Evolutionary conservation across 1,140 invertebrate genomes (phyloP), one percentile per base, ranked within the genome.

Genomic region (Venturia canescens): DNA sequence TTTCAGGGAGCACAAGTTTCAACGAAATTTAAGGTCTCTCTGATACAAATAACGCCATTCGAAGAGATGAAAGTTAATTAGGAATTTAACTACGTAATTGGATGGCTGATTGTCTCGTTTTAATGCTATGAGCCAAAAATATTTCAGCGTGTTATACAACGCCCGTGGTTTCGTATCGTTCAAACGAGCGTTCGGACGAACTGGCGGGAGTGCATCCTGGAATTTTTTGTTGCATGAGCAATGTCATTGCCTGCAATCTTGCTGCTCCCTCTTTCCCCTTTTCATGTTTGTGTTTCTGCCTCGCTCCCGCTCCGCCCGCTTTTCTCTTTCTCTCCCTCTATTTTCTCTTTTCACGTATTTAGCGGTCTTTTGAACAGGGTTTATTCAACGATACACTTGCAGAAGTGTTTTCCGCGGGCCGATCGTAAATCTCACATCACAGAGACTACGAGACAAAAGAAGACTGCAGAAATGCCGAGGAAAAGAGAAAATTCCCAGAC

Each of bases 241-340:
- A 86, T 86, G 84, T 86, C 84, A 86, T 84, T 86, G 84, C 83
- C 84, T 86, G 26, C 76, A 80, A 74, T 26, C 7, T 23, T 23
- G 6, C 16, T 57, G 16, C 66, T 23, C 66, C 5, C 29, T 69
- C 27, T 69, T 9, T 69, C 29, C 31, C 2, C 21, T 9, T n/a
- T 63, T 57, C 53, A 9, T 66, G 0, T 66, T 3, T 57, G 18
- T 23, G 23, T 27, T 23, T 66, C 60, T 26, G 23, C 83, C 84
- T 80, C 83, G 83, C 70, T 34, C 34, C 80, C 48, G 57, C 38
- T 78, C 78, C 3, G n/a, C 70, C 15, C 15, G 3, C 15, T 53
- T 21, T 16, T 3, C n/a, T 15, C 4, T 53, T 53, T 16, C 53
- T 57, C 1, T 57, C 1, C 21, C n/a, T 57, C 21, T 21, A 21